Evolutionary conservation across 2,797 vertebrate genomes (phyloP), one percentile per base, ranked within the genome.

Genomic region (Coregonus sp.): DNA sequence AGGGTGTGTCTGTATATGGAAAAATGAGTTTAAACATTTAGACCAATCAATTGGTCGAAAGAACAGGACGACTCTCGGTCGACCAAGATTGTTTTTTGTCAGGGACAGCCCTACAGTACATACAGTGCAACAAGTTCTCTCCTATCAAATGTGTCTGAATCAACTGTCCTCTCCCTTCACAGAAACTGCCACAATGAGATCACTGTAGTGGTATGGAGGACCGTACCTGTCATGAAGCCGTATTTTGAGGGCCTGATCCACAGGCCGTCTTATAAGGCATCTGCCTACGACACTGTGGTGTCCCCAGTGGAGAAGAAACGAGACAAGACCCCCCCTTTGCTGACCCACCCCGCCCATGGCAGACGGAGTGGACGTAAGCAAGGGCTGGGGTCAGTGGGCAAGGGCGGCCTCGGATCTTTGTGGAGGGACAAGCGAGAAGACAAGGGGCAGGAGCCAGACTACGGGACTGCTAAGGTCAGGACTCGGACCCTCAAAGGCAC

Each of bases 131-230:
- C 7, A 61, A 25, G 59, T 63, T 47, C 40, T 47, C 20, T 63
- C 59, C n/a, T 63, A 25, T 25, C 20, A 12, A 25, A 25, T 63
- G 59, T 63, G 59, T 63, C n/a, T 61, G 59, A 61, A 61, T 61
- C 59, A 63, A 63, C 20, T 35, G 20, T 5, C 25, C 63, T 63
- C 11, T 56, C 31, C 59, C 15, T 72, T 29, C 73, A 20, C 81
- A 98, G 97, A 93, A 96, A 94, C 80, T 97, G 96, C 56, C 93
- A 92, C 0, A 90, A 91, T 1, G 95, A 96, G 89, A 97, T 98
- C 78, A 90, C 93, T 3, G 78, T 98, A 11, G 95, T 97, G 12
- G 96, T 98, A 37, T 97, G 96, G 96, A 94, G 97, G 74, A 92
- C 96, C 2, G 91, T 94, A 75, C 96, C 96, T 0, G 94, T 96